Percentiles rank a stretch among this genome's conserved stretches.
phyloP scores from a whole-genome alignment of 2,797 vertebrate genomes.

The Siniperca scherzeri region DNA sequence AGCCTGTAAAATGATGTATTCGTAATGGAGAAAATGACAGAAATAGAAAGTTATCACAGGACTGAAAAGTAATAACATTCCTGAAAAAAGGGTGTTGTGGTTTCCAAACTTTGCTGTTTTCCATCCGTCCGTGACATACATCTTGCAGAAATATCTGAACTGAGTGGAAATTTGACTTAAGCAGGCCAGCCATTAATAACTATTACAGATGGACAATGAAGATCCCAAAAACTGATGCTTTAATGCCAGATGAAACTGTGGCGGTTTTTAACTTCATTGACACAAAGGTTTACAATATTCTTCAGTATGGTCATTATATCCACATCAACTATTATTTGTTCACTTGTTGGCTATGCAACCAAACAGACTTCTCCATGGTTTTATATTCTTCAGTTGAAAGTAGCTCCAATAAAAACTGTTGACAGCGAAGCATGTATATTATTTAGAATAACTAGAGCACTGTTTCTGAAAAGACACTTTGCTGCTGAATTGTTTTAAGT shows the following conservation, averaged over 20 bases:
- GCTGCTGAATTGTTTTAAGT: not conserved
- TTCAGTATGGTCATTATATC: not conserved
- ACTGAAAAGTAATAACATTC: constrained; percentile 59
- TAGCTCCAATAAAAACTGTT: not conserved
- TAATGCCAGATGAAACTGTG: constrained; percentile 31
- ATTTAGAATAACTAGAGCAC: constrained; percentile 11
- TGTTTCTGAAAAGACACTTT: not conserved
- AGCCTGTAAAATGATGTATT: constrained; percentile 55
- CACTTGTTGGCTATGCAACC: constrained; percentile 1
- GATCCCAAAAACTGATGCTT: constrained; percentile 37
- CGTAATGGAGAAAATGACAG: constrained; percentile 67
- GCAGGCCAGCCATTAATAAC: constrained; percentile 59
- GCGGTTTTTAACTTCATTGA: not conserved
- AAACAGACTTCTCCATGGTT: not conserved
- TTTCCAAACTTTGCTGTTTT: constrained; percentile 66
- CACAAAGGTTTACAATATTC: constrained; percentile 8
- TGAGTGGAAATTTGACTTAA: constrained; percentile 60
- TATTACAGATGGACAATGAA: constrained; percentile 65
- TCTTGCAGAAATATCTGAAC: constrained; percentile 60
- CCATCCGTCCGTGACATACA: constrained; percentile 50
- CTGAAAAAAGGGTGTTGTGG: constrained; percentile 39
- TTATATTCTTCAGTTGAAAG: not conserved
- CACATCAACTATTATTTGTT: not conserved
- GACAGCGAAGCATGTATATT: not conserved
- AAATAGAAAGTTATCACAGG: constrained; percentile 62